Conservation (phyloP, 2,113 vertebrate species). For the Zootoca vivipara region DNA sequence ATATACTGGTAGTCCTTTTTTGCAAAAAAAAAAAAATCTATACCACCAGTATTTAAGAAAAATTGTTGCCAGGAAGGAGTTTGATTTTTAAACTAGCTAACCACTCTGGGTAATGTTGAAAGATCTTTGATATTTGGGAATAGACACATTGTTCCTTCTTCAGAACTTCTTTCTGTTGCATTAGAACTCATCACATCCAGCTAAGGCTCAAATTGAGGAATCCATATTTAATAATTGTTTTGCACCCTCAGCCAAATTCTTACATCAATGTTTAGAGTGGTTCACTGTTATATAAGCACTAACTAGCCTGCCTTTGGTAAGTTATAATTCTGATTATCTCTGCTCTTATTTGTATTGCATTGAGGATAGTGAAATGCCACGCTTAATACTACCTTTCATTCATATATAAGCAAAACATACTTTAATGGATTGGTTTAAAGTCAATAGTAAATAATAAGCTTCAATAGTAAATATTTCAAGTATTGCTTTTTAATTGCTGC, state of each 20-base stretch:
- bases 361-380: neutral
- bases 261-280: conserved; percentile 51
- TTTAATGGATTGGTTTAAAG: neutral
- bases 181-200: conserved; percentile 55
- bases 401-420: neutral
- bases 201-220: conserved; percentile 54
- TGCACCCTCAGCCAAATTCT: conserved; percentile 63
- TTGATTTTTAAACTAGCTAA: conserved; percentile 33
- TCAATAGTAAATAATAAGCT: neutral
- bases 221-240: conserved; percentile 55
- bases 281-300: conserved; percentile 45
- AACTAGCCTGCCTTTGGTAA: conserved; percentile 32
- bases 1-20: no score
- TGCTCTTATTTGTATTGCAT: neutral
- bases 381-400: neutral
- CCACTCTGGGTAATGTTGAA: conserved; percentile 39
- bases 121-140: conserved; percentile 58
- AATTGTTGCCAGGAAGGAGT: neutral
- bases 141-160: conserved; percentile 42
- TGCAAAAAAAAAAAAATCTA: no score
- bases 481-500: neutral
- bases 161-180: conserved; percentile 49
- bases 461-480: neutral
- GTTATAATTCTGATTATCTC: conserved; percentile 47
- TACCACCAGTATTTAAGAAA: no score